phyloP scores from a whole-genome alignment of 1,140 invertebrate species.

The Magallana gigas region DNA sequence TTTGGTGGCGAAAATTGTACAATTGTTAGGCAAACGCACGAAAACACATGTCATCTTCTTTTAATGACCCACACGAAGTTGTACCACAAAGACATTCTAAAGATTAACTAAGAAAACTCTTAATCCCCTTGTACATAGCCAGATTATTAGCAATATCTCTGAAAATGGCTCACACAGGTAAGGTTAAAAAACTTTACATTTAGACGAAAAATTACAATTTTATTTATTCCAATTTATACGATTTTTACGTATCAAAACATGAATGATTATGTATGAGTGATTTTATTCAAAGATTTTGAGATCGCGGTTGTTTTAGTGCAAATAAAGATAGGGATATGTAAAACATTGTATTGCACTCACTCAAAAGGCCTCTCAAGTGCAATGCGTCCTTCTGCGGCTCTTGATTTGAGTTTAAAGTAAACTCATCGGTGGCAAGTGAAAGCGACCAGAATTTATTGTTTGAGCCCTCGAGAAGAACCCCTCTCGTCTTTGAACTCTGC shows the following conservation, averaged over 20 bases:
- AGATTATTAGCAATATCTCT: background rate
- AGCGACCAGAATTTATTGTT: constrained; percentile 16
- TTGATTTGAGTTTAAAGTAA: constrained; percentile 34
- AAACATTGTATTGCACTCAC: background rate
- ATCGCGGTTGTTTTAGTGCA: constrained; percentile 14
- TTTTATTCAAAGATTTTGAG: background rate
- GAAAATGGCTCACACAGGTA: background rate
- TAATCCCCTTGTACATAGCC: background rate
- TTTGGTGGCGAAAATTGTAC: constrained; percentile 3
- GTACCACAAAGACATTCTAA: background rate
- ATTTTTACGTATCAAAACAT: background rate
- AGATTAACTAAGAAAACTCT: background rate
- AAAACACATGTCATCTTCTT: constrained; percentile 25
- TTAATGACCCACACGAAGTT: constrained; percentile 33
- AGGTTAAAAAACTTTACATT: too few relatives aligned
- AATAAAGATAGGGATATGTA: constrained; percentile 6
- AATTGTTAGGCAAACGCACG: constrained; percentile 11
- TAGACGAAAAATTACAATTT: too few relatives aligned
- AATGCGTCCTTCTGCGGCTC: background rate
- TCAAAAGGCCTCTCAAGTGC: background rate
- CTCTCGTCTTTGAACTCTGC: constrained; percentile 8
- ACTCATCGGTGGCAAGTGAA: constrained; percentile 32
- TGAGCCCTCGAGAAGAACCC: constrained; percentile 9
- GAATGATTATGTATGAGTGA: background rate
- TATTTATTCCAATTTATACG: too few relatives aligned